phyloP scores from a whole-genome alignment of 2,888 invertebrate genomes.

The Drosophila colorata region DNA sequence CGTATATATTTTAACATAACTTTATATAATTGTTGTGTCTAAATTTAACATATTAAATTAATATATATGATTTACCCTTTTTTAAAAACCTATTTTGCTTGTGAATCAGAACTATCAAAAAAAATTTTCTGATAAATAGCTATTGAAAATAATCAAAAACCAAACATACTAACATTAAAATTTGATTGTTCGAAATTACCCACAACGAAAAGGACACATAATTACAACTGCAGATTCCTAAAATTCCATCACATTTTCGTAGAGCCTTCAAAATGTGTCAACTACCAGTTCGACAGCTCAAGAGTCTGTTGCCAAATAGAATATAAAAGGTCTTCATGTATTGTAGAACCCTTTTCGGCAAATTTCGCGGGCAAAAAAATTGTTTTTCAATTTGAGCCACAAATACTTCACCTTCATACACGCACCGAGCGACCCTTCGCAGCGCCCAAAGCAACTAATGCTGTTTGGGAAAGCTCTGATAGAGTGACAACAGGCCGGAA shows the following conservation, averaged over 20 bases:
- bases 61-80: too few relatives aligned
- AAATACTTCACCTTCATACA: conserved; percentile 32
- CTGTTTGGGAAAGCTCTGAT: conserved; percentile 57
- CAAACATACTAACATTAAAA: too few relatives aligned
- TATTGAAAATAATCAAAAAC: too few relatives aligned
- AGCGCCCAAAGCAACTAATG: conserved; percentile 24
- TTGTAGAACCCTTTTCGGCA: conserved; percentile 45
- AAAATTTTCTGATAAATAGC: too few relatives aligned
- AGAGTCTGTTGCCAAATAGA: conserved; percentile 11
- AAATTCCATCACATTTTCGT: not conserved
- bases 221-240: not conserved
- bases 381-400: conserved; percentile 66
- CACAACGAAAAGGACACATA: not conserved
- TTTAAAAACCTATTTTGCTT: too few relatives aligned
- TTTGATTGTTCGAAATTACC: too few relatives aligned
- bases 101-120: too few relatives aligned
- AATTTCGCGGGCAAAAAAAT: conserved; percentile 38
- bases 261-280: not conserved
- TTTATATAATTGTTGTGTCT: too few relatives aligned
- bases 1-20: too few relatives aligned
- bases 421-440: not conserved
- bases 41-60: too few relatives aligned
- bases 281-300: conserved; percentile 2
- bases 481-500: conserved; percentile 68
- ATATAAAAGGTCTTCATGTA: conserved; percentile 52